These are phyloP conservation scores for Papilio aristodemus DNA, from an alignment of 1,140 invertebrate species.

Conservation along the genomic window DNA sequence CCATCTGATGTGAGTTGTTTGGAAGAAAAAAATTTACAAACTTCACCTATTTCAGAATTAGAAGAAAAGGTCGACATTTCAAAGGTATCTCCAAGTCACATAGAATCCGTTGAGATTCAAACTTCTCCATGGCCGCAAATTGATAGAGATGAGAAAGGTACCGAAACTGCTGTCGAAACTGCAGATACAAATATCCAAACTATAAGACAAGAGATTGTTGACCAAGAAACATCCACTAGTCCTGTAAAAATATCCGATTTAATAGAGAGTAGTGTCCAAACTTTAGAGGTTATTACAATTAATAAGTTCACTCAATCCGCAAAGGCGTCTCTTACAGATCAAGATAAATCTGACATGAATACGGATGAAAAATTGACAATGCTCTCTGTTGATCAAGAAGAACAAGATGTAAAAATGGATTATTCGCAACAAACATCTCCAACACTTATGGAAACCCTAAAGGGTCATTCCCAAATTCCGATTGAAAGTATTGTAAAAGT, in stretches of 20 bases:
- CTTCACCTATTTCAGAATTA: constrained; percentile 51
- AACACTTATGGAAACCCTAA: constrained; percentile 38
- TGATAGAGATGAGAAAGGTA: constrained; percentile 68
- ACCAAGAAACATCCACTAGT: constrained; percentile 70
- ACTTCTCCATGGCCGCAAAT: constrained; percentile 66
- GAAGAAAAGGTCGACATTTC: constrained; percentile 39
- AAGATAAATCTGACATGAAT: neutral
- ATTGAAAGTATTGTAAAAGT: constrained; percentile 36
- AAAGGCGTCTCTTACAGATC: constrained; percentile 32
- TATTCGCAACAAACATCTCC: constrained; percentile 73
- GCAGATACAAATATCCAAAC: constrained; percentile 75
- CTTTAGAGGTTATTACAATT: constrained; percentile 57
- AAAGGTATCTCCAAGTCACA: constrained; percentile 50
- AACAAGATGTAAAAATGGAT: constrained; percentile 52
- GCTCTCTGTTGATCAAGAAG: constrained; percentile 6
- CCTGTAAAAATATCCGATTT: constrained; percentile 59
- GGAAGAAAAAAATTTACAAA: constrained; percentile 77
- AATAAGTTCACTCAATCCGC: constrained; percentile 68
- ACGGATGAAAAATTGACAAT: constrained; percentile 5
- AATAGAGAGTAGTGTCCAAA: constrained; percentile 80
- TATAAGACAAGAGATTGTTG: constrained; percentile 64
- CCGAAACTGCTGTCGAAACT: constrained; percentile 65
- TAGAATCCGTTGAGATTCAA: constrained; percentile 73
- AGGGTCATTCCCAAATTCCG: constrained; percentile 29
- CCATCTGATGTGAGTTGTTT: constrained; percentile 62